Base-by-base conservation (phyloP, 2,888 invertebrate genomes). In the Syritta pipiens region DNA sequence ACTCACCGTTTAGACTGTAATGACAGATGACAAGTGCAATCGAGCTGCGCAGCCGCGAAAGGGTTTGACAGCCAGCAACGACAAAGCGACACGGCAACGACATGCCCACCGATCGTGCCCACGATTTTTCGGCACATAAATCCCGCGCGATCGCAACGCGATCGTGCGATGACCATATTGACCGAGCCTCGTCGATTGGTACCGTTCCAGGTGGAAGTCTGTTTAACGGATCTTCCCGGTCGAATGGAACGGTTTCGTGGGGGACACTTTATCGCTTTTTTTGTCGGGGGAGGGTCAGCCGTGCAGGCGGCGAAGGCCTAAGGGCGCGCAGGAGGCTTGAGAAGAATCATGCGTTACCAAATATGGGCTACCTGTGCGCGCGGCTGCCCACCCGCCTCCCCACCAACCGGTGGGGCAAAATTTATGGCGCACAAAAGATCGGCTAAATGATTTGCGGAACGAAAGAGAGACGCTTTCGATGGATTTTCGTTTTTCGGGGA, bases 311-410 rank as follows among this genome's bases (percentile, higher is more conserved):
- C n/a, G n/a, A 68, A 55, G 67, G 79, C 79, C 79, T 81, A 68
- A 81, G 79, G 79, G 79, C 79, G 74, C 48, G 67, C 79, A 74
- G 28, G 19, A 40, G 28, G 40, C 40, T 42, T 30, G 32, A 49
- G 51, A 20, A 81, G 57, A 81, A 81, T 81, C 81, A 81, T 81
- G 81, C 81, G 81, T 81, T 75, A 75, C 81, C 81, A 81, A 81
- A 81, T 81, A 81, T 75, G 81, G 81, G 40, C 57, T 81, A 81
- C 81, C 75, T 69, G 68, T 75, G 57, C 63, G 60, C 67, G 30
- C n/a, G n/a, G 26, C 37, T 37, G 71, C 71, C 76, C 68, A 35
- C 57, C 51, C 62, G 57, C 57, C 60, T 51, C n/a, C 22, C 24
- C 4, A 14, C 14, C 7, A 17, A 9, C 7, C 10, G 26, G 32